Evolutionary conservation across 2,113 vertebrate species (phyloP), one percentile per base, ranked within the genome.

Genomic region (Centropus unirufus): DNA sequence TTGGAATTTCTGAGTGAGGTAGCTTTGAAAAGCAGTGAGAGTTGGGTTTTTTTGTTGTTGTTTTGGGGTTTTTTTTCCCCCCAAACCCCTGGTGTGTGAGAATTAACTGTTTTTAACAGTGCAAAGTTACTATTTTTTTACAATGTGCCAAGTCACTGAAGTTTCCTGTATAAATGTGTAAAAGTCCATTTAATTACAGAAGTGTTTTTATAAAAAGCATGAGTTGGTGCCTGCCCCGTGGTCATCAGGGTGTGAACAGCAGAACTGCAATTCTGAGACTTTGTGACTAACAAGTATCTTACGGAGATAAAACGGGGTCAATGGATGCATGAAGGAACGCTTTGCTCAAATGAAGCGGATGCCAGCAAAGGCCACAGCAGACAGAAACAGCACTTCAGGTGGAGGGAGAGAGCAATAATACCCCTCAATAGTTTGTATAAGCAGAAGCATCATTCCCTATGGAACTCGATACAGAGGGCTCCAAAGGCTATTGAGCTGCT

Each of bases 361-460:
- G 49, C 63, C 40, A 85, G 39, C 90, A 96, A 93, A 82, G 87
- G 92, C 95, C 95, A 75, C 29, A 66, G 59, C 62, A 76, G 26
- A 55, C 2, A 32, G 22, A 44, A 90, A 92, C 23, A 77, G 63
- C 62, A 66, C 58, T 91, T 95, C 17, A 62, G 51, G 63, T 6
- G 67, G 17, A 9, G 47, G 52, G 68, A 74, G 55, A 36, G 74
- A 94, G 93, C 95, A 96, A 95, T 91, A 95, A 90, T 73, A 73
- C 83, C 94, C 95, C 68, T 88, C 61, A 73, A 8, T 32, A 75
- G 14, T 42, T 96, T 93, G 76, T 92, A 62, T 87, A 89, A 66
- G 49, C 4, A 61, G 19, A 87, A 83, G 24, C 73, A 67, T 18
- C 92, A 23, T 30, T 74, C 39, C 22, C 63, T 82, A 42, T 32